Evolutionary conservation across 2,113 vertebrate genomes (phyloP).

Genomic region (Chelonoidis abingdonii): DNA sequence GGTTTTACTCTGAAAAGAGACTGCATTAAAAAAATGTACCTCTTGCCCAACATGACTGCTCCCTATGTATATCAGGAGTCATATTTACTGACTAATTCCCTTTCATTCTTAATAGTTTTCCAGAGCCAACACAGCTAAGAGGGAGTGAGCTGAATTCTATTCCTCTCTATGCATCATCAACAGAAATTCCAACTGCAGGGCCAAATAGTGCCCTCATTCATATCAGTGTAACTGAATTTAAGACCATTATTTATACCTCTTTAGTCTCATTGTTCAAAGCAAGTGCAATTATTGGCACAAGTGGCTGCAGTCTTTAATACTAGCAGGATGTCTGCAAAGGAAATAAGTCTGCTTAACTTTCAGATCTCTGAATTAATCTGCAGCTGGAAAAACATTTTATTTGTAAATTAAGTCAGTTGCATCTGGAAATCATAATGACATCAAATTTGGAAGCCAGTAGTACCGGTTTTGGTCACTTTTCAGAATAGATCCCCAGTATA

Average conservation of each 20-base stretch:
- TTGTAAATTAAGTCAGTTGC: not conserved
- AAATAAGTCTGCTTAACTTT: not conserved
- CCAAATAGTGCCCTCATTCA: not conserved
- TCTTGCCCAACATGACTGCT: not conserved
- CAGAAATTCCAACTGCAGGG: not conserved
- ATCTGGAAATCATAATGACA: not conserved
- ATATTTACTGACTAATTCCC: fast-evolving
- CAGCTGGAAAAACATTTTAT: not conserved
- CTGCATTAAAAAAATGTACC: not conserved
- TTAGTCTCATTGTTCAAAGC: not conserved
- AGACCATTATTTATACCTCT: not conserved
- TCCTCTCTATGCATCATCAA: no score
- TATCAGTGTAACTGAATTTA: no score
- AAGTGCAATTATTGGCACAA: not conserved
- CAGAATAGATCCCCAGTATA: not conserved
- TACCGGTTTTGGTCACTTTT: not conserved
- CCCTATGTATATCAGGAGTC: not conserved
- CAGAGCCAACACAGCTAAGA: not conserved
- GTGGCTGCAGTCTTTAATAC: not conserved
- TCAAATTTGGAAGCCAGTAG: not conserved
- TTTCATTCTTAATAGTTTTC: fast-evolving
- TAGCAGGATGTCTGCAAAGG: not conserved
- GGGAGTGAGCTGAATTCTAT: not conserved
- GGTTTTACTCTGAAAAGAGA: no score
- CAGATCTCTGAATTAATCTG: not conserved